These are phyloP conservation scores for Ptyas mucosa DNA, from an alignment of 2,113 vertebrate species.

Conservation along the genomic window DNA sequence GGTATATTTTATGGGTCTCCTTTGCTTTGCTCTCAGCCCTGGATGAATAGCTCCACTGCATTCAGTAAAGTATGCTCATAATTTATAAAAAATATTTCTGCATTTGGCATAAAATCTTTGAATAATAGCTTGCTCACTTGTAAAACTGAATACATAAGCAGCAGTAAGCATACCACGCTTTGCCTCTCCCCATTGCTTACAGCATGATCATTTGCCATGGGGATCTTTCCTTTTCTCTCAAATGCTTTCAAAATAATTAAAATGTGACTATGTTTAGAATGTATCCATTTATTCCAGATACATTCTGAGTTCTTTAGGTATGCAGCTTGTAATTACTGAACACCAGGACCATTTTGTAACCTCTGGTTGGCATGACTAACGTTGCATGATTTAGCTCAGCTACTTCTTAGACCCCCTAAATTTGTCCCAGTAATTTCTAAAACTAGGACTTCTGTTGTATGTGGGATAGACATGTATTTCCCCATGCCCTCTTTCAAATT, in stretches of 20 bases:
- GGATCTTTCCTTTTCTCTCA: not conserved
- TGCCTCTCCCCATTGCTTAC: not conserved
- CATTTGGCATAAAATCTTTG: not conserved
- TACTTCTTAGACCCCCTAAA: not conserved
- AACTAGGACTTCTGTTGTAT: not conserved
- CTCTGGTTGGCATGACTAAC: not conserved
- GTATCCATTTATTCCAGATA: not conserved
- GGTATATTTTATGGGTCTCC: not conserved
- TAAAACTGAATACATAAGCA: not conserved
- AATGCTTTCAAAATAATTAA: not conserved
- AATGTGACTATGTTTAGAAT: not conserved
- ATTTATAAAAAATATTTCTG: not conserved
- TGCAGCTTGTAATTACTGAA: not conserved
- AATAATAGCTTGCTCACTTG: not conserved
- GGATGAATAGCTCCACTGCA: not conserved
- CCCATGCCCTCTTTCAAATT: not conserved
- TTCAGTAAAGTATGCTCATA: not conserved
- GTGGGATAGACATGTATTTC: not conserved
- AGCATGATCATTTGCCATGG: not conserved
- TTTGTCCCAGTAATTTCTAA: not conserved
- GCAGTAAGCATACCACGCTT: not conserved
- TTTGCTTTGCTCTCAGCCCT: not conserved
- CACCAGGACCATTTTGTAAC: not conserved
- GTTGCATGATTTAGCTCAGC: not conserved
- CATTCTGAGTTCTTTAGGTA: not conserved